Evolutionary conservation across 2,888 invertebrate species (phyloP).

Genomic region (Cosmia pyralina): DNA sequence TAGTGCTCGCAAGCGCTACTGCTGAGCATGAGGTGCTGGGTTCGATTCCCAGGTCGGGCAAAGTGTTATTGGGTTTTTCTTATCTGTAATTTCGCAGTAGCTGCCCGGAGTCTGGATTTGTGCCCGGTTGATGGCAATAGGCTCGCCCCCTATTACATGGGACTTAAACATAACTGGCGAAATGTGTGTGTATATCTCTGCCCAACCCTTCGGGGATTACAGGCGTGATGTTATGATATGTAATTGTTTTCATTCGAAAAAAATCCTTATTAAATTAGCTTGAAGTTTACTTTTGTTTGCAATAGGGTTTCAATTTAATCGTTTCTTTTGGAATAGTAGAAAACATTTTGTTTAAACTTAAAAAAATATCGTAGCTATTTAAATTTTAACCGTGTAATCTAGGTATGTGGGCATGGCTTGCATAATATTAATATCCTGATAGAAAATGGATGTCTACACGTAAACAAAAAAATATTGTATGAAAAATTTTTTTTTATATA

Average conservation of each 20-base stretch:
- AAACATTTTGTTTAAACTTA: not conserved
- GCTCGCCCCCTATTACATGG: too few relatives aligned
- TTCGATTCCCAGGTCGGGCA: too few relatives aligned
- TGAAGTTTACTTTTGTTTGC: slow-evolving; percentile 1
- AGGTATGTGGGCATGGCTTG: not conserved
- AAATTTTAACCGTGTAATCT: not conserved
- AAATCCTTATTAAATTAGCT: not conserved
- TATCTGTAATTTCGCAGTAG: too few relatives aligned
- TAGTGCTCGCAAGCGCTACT: too few relatives aligned
- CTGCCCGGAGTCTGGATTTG: too few relatives aligned
- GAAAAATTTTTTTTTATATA: not conserved
- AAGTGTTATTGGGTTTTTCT: too few relatives aligned
- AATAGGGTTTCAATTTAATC: not conserved
- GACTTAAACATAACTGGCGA: too few relatives aligned
- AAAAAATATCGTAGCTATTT: not conserved
- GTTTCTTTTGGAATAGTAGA: not conserved
- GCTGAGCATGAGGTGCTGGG: too few relatives aligned
- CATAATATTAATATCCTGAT: not conserved
- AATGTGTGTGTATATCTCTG: too few relatives aligned
- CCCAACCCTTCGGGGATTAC: too few relatives aligned
- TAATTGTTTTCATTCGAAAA: not conserved
- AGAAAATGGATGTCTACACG: not conserved
- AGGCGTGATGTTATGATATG: too few relatives aligned
- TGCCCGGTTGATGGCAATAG: too few relatives aligned
- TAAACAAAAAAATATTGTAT: not conserved